A percentile compares a stretch with the other conserved stretches of the same genome.
Evolutionary conservation across 2,797 vertebrate genomes (phyloP).

Genomic region (Ceryle rudis): DNA sequence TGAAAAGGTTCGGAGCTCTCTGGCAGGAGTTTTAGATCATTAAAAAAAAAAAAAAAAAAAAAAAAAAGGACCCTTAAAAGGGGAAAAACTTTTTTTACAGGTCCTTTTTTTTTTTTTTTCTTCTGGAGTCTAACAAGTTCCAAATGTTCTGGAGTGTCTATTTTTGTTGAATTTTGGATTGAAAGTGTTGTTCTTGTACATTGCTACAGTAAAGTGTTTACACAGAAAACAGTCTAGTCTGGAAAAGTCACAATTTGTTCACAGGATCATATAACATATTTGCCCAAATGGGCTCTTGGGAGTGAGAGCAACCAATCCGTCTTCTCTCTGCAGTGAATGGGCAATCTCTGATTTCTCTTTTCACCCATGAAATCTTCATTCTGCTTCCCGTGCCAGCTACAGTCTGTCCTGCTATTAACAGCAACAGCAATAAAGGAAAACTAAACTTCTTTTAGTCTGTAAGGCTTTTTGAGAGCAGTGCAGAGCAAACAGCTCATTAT

Average conservation of each 20-base stretch:
- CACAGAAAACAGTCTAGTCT: constrained; percentile 59
- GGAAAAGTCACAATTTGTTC: constrained; percentile 72
- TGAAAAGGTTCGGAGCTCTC: not conserved
- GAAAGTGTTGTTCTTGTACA: constrained; percentile 50
- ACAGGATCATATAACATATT: constrained; percentile 39
- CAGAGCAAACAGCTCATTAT: constrained; percentile 39
- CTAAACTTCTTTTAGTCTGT: constrained; percentile 24
- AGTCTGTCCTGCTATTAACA: not conserved
- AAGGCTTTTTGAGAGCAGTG: not conserved
- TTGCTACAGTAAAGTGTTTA: constrained; percentile 63
- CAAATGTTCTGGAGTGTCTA: constrained; percentile 56
- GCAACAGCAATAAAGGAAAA: constrained; percentile 28
- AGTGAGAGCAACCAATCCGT: not conserved
- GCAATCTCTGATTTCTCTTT: constrained; percentile 32
- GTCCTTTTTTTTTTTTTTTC: not conserved
- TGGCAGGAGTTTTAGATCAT: not conserved
- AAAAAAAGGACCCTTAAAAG: not conserved
- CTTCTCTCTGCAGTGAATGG: not conserved
- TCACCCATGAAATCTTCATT: constrained; percentile 35
- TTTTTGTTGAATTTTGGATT: constrained; percentile 53
- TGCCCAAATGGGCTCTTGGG: constrained; percentile 26
- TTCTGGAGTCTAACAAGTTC: constrained; percentile 51
- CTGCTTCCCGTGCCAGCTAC: not conserved
- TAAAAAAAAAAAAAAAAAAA: not conserved
- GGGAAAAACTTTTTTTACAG: not conserved